These are phyloP conservation scores for Hapalemur alaotrensis DNA, from an alignment of 2,797 vertebrate species.

Conservation along the genomic window DNA sequence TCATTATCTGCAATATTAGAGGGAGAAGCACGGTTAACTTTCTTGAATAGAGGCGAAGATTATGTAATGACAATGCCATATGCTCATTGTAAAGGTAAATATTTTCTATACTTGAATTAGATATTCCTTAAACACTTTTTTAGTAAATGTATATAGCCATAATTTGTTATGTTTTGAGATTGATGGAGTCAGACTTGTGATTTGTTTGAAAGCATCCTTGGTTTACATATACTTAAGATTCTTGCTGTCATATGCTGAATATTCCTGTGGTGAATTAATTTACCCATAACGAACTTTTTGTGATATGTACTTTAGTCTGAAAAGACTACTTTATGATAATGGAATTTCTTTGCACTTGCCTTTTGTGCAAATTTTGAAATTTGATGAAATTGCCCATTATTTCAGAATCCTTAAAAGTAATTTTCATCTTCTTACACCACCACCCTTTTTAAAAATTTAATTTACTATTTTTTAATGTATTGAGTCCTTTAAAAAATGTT, in stretches of 20 bases:
- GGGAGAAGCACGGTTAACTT: slow-evolving; percentile 95
- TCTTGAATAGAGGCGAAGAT: slow-evolving; percentile 97
- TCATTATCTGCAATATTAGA: slow-evolving; percentile 97
- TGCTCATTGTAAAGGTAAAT: slow-evolving; percentile 98
- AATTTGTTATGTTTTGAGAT: slow-evolving; percentile 28
- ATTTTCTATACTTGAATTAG: not conserved
- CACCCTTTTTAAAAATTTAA: slow-evolving; percentile 10
- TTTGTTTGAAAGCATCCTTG: slow-evolving; percentile 28
- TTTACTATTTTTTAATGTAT: not conserved
- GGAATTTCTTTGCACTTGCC: slow-evolving; percentile 25
- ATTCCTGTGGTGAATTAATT: not conserved
- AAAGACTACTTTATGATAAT: slow-evolving; percentile 17
- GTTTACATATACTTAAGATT: not conserved
- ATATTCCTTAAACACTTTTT: slow-evolving; percentile 15
- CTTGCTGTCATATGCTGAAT: not conserved
- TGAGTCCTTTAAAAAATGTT: not conserved
- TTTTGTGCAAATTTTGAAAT: slow-evolving; percentile 45
- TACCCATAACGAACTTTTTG: not conserved
- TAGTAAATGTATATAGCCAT: not conserved
- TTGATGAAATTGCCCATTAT: not conserved
- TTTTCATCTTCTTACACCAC: not conserved
- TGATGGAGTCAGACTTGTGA: not conserved
- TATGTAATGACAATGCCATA: slow-evolving; percentile 99
- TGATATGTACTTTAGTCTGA: not conserved
- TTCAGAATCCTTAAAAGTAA: slow-evolving; percentile 38